These are phyloP conservation scores for Agonum fuliginosum DNA, from an alignment of 2,888 invertebrate species.

Conservation along the genomic window DNA sequence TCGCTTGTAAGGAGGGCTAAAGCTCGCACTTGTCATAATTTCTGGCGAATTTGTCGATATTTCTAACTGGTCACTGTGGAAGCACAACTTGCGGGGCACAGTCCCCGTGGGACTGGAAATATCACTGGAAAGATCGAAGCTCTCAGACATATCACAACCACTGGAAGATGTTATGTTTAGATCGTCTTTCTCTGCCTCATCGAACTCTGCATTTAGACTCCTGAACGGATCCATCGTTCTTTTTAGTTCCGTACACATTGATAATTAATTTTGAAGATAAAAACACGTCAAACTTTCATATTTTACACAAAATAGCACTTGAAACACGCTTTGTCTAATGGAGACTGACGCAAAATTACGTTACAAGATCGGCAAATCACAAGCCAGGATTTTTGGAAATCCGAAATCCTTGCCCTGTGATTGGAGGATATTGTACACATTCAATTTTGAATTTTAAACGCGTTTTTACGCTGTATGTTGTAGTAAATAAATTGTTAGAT, in stretches of 20 bases:
- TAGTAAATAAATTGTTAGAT: background rate
- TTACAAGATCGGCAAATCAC: slow-evolving; percentile 38
- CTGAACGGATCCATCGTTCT: slow-evolving; percentile 66
- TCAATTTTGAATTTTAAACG: slow-evolving; percentile 39
- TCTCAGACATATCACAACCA: slow-evolving; percentile 79
- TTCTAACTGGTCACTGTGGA: slow-evolving; percentile 72
- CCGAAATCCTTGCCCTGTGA: background rate
- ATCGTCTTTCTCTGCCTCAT: slow-evolving; percentile 67
- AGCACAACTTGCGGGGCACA: slow-evolving; percentile 78
- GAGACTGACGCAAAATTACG: slow-evolving; percentile 54
- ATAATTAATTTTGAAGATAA: background rate
- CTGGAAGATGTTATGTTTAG: slow-evolving; percentile 71
- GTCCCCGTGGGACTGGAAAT: slow-evolving; percentile 77
- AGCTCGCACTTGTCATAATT: slow-evolving; percentile 66
- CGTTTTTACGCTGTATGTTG: background rate
- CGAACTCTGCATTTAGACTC: slow-evolving; percentile 63
- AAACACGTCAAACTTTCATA: slow-evolving; percentile 18
- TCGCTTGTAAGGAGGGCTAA: slow-evolving; percentile 78
- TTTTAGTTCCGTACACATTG: background rate
- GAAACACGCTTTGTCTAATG: slow-evolving; percentile 25
- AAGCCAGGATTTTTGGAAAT: background rate
- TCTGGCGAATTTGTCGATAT: slow-evolving; percentile 63
- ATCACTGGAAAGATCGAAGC: slow-evolving; percentile 78
- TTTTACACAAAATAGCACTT: slow-evolving; percentile 1
- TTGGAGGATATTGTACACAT: background rate